phyloP scores from a whole-genome alignment of 2,113 vertebrate species.

The Cichladusa arquata region DNA sequence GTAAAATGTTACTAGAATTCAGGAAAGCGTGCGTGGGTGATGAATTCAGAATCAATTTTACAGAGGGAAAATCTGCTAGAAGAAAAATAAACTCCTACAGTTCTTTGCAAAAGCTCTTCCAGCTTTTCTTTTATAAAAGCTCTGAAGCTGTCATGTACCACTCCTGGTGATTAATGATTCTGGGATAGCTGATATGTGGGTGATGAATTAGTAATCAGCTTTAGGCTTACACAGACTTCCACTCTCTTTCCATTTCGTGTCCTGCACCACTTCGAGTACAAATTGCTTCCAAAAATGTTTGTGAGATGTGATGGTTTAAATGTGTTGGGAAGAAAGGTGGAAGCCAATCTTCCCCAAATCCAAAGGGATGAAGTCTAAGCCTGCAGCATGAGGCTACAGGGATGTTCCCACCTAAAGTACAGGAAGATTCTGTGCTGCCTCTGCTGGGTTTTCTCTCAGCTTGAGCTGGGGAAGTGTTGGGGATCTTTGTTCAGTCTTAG shows the following conservation, averaged over 20 bases:
- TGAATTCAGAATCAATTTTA: conserved; percentile 35
- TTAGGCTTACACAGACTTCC: conserved; percentile 5
- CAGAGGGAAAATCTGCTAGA: background rate
- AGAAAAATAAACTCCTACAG: conserved; percentile 40
- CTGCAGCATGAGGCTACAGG: background rate
- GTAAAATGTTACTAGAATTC: conserved; percentile 31
- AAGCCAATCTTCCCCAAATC: background rate
- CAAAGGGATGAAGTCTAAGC: background rate
- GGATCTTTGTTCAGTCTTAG: background rate
- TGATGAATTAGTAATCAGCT: conserved; percentile 36
- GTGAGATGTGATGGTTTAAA: background rate
- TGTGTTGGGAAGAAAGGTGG: background rate
- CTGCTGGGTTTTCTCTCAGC: background rate
- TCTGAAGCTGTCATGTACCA: conserved; percentile 31
- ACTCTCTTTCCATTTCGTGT: background rate
- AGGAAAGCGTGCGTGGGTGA: background rate
- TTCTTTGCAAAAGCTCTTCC: conserved; percentile 32
- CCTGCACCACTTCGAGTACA: background rate
- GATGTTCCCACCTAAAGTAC: background rate
- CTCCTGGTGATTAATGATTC: conserved; percentile 43
- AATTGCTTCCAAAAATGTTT: background rate
- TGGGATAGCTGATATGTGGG: conserved; percentile 10
- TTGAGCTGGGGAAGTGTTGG: background rate
- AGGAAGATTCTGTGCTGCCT: background rate
- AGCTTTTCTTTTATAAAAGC: conserved; percentile 16